A percentile compares a stretch with the other conserved stretches of the same genome.
Conservation (phyloP, 2,113 vertebrate genomes). For the Spermophilus dauricus region DNA sequence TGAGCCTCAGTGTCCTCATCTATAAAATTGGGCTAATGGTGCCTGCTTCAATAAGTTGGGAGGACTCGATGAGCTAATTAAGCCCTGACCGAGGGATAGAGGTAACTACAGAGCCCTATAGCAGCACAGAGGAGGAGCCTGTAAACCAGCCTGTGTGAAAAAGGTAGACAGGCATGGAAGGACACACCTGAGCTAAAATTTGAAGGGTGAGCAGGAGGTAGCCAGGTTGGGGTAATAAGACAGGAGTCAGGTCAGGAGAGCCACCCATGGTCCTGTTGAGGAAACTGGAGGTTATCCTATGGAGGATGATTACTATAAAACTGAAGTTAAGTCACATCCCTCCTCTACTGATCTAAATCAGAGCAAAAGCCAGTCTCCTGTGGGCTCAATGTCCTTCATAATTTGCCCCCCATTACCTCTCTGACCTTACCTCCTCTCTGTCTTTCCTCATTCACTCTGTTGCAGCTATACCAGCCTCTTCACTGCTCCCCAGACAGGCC, state of each 20-base stretch:
- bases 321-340: not conserved
- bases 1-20: conserved; percentile 38
- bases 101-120: not conserved
- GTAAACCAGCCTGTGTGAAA: not conserved
- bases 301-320: not conserved
- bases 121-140: not conserved
- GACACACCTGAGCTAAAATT: conserved; percentile 18
- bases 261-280: not conserved
- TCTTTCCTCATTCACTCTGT: not conserved
- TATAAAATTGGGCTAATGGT: conserved; percentile 19
- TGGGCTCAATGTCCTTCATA: not conserved
- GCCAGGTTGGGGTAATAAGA: not conserved
- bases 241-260: not conserved
- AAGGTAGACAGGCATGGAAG: conserved; percentile 31
- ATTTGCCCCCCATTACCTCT: not conserved
- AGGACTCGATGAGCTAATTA: conserved; percentile 28
- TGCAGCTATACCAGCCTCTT: not conserved
- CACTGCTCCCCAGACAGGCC: not conserved
- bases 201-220: not conserved
- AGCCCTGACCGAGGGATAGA: not conserved
- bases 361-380: conserved; percentile 17
- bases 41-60: not conserved
- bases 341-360: conserved; percentile 31
- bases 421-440: not conserved
- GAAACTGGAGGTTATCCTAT: conserved; percentile 17